Base-by-base conservation (phyloP, 2,888 invertebrate species). In the Eupithecia tripunctaria region DNA sequence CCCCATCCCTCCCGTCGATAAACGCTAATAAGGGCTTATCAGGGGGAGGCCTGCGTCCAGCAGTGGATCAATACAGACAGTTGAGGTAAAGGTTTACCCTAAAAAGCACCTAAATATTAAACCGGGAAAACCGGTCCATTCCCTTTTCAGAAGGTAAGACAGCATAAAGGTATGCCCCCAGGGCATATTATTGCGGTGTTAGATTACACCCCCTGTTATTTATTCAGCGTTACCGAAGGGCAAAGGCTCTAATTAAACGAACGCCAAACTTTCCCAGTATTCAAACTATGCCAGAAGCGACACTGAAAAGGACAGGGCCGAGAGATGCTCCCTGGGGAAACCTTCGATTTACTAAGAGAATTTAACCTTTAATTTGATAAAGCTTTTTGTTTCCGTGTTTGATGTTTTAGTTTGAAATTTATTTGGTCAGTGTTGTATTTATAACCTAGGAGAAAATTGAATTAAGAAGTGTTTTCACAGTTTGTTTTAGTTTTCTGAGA, bases 211-310 rank as follows among this genome's bases (percentile, higher is more conserved):
- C 27, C 51, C 15, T 36, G 59, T 70, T 66, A 70, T 65, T 59
- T 66, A 65, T 66, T 36, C 65, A 59, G 65, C 25, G n/a, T 36
- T 64, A 47, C 29, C 38, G 36, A 32, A 63, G 36, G 62, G 68
- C 70, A 65, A 67, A 66, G 25, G 59, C 65, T 74, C 70, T 80
- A 73, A 80, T 76, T 75, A 78, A 72, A 76, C 73, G 73, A 67
- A 71, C 63, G 41, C 71, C 72, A 75, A 74, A 75, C 78, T 67
- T 60, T 60, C 65, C 60, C 51, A 56, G 62, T 59, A 75, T 70
- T 63, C 70, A 62, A 80, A 78, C 80, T 80, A 80, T 76, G 70
- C 60, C 36, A 72, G 74, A 71, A 67, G 71, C 73, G 70, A 67
- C 71, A 27, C 65, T n/a, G 59, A 56, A 64, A 65, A n/a, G 70